Evolutionary conservation across 2,888 invertebrate species (phyloP), one percentile per base, ranked within the genome.

Genomic region (Scaptomyza flava): DNA sequence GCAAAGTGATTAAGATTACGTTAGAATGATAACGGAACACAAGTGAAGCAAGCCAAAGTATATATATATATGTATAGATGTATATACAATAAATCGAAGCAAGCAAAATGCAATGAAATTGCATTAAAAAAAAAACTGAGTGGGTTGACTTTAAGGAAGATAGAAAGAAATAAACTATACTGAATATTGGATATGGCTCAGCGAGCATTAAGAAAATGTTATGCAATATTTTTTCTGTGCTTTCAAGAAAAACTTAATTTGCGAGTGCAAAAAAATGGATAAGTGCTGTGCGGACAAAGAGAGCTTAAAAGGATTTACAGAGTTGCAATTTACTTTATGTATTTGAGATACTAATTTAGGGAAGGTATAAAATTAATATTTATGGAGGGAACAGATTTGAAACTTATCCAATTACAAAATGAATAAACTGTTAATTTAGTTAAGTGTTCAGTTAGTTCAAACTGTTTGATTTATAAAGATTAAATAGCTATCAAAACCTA

Each of bases 1-100:
- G 82, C 89, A 88, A 88, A 90, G 89, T 90, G 90, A 90, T 90
- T 90, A 90, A 90, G 90, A 90, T 90, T 89, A 89, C 75, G 81
- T 85, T 87, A 71, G 84, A 81, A 79, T 79, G 90, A 89, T 89
- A 90, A 85, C 67, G 48, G 53, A 57, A 62, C 59, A 54, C 50
- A 51, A 72, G 27, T 46, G 41, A 56, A 59, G 52, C 43, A 38
- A 59, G 41, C 9, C 51, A 41, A 61, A 72, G 61, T 60, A 38
- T 36, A 36, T 36, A 36, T 14, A 2, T 8, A 38, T 36, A 36
- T 14, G 0, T 8, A 38, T 38, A 14, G 17, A 17, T 38, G 14
- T 38, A 38, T 41, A 73, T 45, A 79, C 68, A 86, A 80, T 80
- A 86, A 86, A 72, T 67, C 68, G 64, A 65, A 76, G 68, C 66